Conservation (phyloP, 2,797 vertebrate genomes). For the Parauchenoglanis ngamensis region DNA sequence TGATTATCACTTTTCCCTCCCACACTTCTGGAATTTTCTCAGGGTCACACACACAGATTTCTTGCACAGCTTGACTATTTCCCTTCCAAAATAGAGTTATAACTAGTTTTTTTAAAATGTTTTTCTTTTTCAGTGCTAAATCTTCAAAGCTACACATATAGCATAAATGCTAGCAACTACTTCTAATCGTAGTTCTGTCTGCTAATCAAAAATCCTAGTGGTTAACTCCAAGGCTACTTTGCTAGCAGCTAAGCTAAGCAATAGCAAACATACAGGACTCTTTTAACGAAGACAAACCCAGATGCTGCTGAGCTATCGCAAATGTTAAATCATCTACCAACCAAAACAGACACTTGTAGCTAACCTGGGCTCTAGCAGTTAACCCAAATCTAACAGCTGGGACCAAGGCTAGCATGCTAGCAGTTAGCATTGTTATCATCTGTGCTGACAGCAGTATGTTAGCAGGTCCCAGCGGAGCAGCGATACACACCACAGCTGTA, state of each 20-base stretch:
- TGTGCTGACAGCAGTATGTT: conserved; percentile 25
- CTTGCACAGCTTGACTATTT: neutral
- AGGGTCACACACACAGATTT: neutral
- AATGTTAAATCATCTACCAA: neutral
- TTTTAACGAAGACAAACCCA: too few species aligned
- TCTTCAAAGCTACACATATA: too few species aligned
- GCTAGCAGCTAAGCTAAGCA: too few species aligned
- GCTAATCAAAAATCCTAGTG: too few species aligned
- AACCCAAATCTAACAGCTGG: neutral
- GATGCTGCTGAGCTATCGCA: neutral
- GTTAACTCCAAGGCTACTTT: too few species aligned
- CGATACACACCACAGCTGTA: conserved; percentile 28
- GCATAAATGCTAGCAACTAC: too few species aligned
- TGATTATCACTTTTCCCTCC: too few species aligned
- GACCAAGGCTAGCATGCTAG: neutral
- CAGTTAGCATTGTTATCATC: neutral
- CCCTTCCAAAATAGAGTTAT: neutral
- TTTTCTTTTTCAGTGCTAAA: too few species aligned
- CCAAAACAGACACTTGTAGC: neutral
- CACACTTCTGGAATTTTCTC: too few species aligned
- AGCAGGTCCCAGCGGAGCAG: neutral
- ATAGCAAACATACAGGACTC: too few species aligned
- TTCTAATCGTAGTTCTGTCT: too few species aligned
- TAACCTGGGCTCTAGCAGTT: neutral
- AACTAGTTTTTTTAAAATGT: too few species aligned